Conservation (phyloP, 2,888 invertebrate genomes). For the Lysandra coridon region DNA sequence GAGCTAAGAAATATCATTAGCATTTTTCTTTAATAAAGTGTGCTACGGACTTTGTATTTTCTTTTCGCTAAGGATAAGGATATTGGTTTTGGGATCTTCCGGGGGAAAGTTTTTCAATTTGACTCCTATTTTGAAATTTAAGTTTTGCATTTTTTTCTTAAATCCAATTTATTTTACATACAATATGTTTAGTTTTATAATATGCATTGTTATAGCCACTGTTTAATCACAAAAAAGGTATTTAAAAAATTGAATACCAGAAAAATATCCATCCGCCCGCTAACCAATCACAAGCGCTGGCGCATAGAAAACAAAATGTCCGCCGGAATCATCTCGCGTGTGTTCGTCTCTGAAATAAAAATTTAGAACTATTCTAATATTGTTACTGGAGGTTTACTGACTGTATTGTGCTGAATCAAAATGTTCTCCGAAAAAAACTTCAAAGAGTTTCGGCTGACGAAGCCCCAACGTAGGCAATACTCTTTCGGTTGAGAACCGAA, state of each 20-base stretch:
- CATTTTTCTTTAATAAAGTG: conserved; percentile 19
- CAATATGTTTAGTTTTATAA: no score
- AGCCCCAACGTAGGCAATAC: no score
- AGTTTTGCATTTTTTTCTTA: not conserved
- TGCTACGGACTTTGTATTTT: not conserved
- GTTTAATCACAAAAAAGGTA: no score
- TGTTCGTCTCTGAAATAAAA: not conserved
- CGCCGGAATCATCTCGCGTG: not conserved
- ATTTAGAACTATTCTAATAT: not conserved
- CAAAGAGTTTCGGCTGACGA: no score
- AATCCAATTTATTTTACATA: not conserved
- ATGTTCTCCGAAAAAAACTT: no score
- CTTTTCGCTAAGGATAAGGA: not conserved
- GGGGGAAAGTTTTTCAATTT: not conserved
- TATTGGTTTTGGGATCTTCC: not conserved
- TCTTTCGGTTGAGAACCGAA: no score
- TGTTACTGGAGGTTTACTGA: not conserved
- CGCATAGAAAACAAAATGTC: no score
- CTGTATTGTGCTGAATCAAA: not conserved
- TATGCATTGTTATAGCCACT: no score
- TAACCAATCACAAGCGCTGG: no score
- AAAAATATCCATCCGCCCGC: no score
- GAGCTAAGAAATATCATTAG: conserved; percentile 18
- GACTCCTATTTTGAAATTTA: not conserved
- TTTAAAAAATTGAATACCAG: no score